Conservation (phyloP, 2,113 vertebrate genomes). For the Aptenodytes patagonicus region DNA sequence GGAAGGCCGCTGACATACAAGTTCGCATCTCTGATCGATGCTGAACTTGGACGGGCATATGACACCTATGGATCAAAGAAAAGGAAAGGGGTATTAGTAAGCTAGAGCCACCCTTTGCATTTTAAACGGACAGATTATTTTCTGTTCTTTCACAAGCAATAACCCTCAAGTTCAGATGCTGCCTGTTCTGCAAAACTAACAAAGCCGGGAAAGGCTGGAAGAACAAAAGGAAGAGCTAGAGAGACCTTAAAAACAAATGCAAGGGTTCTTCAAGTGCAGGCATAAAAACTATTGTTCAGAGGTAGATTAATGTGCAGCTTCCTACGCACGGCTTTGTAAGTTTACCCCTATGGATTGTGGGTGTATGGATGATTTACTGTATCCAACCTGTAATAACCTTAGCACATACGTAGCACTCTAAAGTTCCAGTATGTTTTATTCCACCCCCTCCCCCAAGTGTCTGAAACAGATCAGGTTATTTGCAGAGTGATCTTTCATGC, state of each 20-base stretch:
- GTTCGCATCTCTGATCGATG: conserved; percentile 98
- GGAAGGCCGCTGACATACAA: conserved; percentile 98
- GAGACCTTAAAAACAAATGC: conserved; percentile 24
- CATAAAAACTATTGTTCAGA: conserved; percentile 60
- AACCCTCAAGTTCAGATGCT: neutral
- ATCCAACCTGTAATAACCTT: conserved; percentile 56
- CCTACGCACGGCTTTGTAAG: conserved; percentile 43
- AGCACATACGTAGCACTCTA: neutral
- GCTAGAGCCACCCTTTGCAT: neutral
- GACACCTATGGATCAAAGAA: conserved; percentile 82
- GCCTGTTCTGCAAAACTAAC: neutral
- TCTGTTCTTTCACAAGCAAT: neutral
- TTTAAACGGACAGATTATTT: neutral
- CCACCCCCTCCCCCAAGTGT: neutral
- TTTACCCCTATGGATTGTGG: conserved; percentile 59
- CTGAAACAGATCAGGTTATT: conserved; percentile 62
- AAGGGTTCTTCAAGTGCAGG: conserved; percentile 36
- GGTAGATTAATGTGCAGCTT: conserved; percentile 52
- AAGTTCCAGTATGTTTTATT: neutral
- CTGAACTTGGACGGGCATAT: conserved; percentile 97
- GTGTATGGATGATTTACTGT: conserved; percentile 63
- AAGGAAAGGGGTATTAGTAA: neutral
- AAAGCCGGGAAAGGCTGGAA: conserved; percentile 12
- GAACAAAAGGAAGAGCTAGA: conserved; percentile 46
- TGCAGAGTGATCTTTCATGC: conserved; percentile 52